A percentile compares a stretch with the other conserved stretches of the same genome.
These are phyloP conservation scores for Hylyphantes graminicola DNA, from an alignment of 1,140 invertebrate species.

Conservation along the genomic window DNA sequence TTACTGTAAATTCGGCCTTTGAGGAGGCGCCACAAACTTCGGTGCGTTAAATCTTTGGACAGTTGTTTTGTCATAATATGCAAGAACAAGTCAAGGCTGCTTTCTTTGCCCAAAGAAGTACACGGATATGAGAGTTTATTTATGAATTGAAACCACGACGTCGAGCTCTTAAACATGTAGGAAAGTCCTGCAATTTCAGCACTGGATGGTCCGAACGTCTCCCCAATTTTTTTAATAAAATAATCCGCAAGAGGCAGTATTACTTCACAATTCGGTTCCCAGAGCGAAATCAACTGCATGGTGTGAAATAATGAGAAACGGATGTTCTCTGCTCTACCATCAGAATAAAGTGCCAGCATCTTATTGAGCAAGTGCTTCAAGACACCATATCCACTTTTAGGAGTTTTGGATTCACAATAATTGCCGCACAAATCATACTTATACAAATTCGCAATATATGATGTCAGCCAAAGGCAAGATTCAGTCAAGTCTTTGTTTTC, in stretches of 20 bases:
- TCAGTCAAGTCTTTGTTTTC: background rate
- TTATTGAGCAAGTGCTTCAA: conserved; percentile 24
- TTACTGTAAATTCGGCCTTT: conserved; percentile 49
- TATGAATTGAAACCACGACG: conserved; percentile 31
- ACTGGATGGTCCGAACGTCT: background rate
- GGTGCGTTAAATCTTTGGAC: background rate
- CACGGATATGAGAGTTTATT: background rate
- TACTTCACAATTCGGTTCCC: conserved; percentile 44
- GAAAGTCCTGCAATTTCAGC: background rate
- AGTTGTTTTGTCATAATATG: conserved; percentile 20
- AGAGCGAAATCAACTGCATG: conserved; percentile 17
- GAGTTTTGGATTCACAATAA: background rate
- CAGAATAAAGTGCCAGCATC: background rate
- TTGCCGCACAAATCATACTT: conserved; percentile 16
- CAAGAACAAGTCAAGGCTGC: conserved; percentile 36
- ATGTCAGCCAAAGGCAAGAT: conserved; percentile 33
- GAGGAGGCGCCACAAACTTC: conserved; percentile 40
- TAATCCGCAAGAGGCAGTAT: conserved; percentile 36
- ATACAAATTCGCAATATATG: conserved; percentile 28
- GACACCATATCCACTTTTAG: conserved; percentile 31
- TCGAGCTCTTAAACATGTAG: conserved; percentile 9
- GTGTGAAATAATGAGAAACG: conserved; percentile 6
- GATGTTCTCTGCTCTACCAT: conserved; percentile 2
- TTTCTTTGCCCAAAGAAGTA: background rate
- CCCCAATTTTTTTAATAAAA: conserved; percentile 46